Base-by-base conservation (phyloP, 1,140 invertebrate species). In the Bombus picipes region DNA sequence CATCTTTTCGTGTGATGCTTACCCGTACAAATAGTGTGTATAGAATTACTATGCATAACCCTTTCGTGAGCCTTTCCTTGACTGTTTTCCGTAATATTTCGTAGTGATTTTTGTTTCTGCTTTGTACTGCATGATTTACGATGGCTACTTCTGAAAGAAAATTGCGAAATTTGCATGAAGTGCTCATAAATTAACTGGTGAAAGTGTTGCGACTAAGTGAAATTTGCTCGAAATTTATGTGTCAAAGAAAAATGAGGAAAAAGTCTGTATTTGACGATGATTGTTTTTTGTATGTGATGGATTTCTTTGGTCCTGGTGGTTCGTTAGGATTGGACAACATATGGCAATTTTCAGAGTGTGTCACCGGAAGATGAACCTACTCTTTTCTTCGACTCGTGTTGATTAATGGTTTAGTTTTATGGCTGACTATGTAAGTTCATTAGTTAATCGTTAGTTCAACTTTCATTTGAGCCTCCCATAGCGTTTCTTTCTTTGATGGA, bases 91-190 rank as follows among this genome's bases (percentile, higher is more conserved):
- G 81, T 86, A 87, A 86, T 83, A 88, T 89, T 92, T 92, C 89
- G 87, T 87, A 70, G 2, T 1, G 28, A 8, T 68, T 15, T n/a
- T 92, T 90, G 91, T 92, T 83, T 91, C 76, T 71, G 18, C 8
- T 53, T 37, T 59, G 74, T 79, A 62, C 47, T 71, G 15, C n/a
- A 15, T 85, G 87, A 92, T 92, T 92, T 92, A 92, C 72, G 87
- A 81, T 8, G 4, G 0, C 22, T 4, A 59, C 37, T 25, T 15
- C 10, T 28, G 12, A 28, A 37, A 53, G 76, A 3, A n/a, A 76
- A 73, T 89, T 43, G 75, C 81, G 82, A 25, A 91, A 91, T 93
- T 92, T 92, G 85, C 91, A 90, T 92, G 91, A 92, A 93, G 73
- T 59, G 34, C 57, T 85, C 90, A 87, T 93, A 93, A 93, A 93